Conservation (phyloP, 2,113 vertebrate genomes). For the Microcebus ravelobensis region DNA sequence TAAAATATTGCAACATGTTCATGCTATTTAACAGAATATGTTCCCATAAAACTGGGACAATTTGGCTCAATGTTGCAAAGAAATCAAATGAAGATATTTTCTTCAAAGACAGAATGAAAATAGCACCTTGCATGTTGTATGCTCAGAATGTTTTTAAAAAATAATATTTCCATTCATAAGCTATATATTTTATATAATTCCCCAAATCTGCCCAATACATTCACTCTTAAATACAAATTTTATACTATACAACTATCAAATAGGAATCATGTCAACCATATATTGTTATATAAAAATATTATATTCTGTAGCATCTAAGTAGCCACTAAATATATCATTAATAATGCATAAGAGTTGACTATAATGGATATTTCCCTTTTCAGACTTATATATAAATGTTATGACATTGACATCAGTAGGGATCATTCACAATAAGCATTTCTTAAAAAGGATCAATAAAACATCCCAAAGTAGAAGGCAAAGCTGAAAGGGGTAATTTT, state of each 20-base stretch:
- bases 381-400: neutral
- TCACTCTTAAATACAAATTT: neutral
- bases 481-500: neutral
- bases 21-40: neutral
- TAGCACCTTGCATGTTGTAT: neutral
- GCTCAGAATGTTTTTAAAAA: neutral
- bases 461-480: neutral
- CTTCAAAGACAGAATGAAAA: slow-evolving; percentile 37
- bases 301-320: neutral
- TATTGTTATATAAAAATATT: neutral
- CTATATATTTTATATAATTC: neutral
- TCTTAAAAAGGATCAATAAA: slow-evolving; percentile 21
- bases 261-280: neutral
- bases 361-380: neutral
- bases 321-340: neutral
- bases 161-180: neutral
- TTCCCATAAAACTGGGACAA: neutral
- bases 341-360: neutral
- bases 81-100: neutral
- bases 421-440: neutral
- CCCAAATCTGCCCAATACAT: neutral
- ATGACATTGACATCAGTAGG: neutral
- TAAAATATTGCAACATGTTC: slow-evolving; percentile 18
- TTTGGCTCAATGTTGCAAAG: slow-evolving; percentile 18
- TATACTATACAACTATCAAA: neutral